Conservation (phyloP, 2,113 vertebrate species). For the Enhydra lutris region DNA sequence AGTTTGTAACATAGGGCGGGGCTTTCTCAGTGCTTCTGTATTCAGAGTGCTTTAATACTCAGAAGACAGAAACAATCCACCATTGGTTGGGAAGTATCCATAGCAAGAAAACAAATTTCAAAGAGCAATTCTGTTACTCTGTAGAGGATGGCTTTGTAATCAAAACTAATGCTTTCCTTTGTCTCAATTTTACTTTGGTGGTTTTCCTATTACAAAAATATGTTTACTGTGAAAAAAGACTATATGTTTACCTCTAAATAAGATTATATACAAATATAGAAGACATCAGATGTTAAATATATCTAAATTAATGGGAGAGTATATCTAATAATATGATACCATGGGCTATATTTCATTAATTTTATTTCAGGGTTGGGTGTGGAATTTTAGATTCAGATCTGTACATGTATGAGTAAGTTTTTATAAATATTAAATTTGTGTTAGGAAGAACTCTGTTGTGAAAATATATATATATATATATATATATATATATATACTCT, state of each 20-base stretch:
- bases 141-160: background rate
- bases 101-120: background rate
- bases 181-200: background rate
- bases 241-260: background rate
- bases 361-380: background rate
- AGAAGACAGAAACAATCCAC: background rate
- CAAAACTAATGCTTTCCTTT: background rate
- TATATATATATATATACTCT: accelerated
- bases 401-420: background rate
- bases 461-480: background rate
- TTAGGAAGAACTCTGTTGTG: background rate
- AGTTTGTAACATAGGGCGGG: background rate
- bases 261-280: background rate
- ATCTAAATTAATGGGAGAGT: background rate
- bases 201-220: background rate
- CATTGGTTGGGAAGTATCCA: background rate
- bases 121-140: background rate
- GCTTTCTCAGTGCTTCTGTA: background rate
- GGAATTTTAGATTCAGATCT: background rate
- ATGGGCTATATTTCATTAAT: background rate
- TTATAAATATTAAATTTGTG: background rate
- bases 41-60: background rate
- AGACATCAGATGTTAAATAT: background rate
- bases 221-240: background rate
- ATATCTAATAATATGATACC: background rate